Evolutionary conservation across 2,113 vertebrate genomes (phyloP).

Genomic region (Syrmaticus mikado): DNA sequence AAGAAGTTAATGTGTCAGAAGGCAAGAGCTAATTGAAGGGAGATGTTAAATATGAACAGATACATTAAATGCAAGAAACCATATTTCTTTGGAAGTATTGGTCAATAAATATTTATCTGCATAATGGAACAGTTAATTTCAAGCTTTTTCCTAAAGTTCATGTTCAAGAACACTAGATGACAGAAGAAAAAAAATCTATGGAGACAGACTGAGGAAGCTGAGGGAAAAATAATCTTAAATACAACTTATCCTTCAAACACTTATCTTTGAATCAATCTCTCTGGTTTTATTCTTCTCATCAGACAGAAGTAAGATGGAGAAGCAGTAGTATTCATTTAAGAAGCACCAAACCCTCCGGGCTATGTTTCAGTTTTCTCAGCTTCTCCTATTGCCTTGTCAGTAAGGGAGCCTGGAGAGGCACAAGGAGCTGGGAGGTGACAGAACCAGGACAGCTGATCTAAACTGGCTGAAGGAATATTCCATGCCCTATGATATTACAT

Average conservation of each 20-base stretch:
- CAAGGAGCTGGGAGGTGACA: too few species aligned
- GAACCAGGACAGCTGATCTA: too few species aligned
- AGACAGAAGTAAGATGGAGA: background rate
- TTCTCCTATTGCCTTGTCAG: too few species aligned
- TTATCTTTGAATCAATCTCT: slow-evolving; percentile 48
- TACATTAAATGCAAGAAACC: background rate
- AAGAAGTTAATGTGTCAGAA: background rate
- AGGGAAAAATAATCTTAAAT: background rate
- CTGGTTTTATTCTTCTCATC: slow-evolving; percentile 44
- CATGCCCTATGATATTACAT: too few species aligned
- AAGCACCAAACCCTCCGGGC: background rate
- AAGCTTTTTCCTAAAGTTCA: background rate
- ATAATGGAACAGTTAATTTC: background rate
- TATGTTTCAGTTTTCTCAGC: background rate
- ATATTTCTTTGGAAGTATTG: background rate
- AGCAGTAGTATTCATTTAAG: slow-evolving; percentile 42
- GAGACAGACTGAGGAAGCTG: background rate
- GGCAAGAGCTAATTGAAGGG: background rate
- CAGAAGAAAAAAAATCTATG: background rate
- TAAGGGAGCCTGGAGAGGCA: too few species aligned
- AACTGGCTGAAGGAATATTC: too few species aligned
- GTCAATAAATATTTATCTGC: background rate
- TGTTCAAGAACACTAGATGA: background rate
- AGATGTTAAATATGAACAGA: background rate
- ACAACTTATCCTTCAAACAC: slow-evolving; percentile 33